These are phyloP conservation scores for Euura lappo DNA, from an alignment of 1,140 invertebrate species.

Conservation along the genomic window DNA sequence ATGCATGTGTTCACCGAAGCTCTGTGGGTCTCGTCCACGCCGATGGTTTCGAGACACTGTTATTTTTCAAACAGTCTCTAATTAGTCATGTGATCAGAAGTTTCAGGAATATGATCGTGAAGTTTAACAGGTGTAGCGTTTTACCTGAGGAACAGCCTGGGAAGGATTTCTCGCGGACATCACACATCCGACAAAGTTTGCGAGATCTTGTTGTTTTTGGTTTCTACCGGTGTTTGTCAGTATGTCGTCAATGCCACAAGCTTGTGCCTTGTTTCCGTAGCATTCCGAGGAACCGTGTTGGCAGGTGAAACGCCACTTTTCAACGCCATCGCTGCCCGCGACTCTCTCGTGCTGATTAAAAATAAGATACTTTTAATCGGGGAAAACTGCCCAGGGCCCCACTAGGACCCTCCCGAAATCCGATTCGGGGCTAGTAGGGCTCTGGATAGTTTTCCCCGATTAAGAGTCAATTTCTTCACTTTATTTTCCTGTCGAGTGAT, in stretches of 20 bases:
- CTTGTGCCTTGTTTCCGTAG: constrained; percentile 69
- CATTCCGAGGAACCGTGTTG: constrained; percentile 74
- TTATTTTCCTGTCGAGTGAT: no score
- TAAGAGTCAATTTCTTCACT: no score
- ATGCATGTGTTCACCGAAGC: background rate
- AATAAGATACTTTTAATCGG: constrained; percentile 16
- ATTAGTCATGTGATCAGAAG: background rate
- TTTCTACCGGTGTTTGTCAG: constrained; percentile 41
- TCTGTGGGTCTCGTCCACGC: background rate
- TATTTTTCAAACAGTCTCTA: background rate
- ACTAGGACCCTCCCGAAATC: no score
- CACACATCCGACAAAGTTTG: constrained; percentile 63
- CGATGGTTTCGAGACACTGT: constrained; percentile 25
- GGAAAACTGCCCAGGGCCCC: no score
- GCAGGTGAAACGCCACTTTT: constrained; percentile 63
- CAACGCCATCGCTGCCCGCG: constrained; percentile 38
- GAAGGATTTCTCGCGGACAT: constrained; percentile 56
- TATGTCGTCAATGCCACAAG: constrained; percentile 64
- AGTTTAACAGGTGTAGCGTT: background rate
- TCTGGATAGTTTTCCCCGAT: no score
- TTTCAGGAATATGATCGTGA: background rate
- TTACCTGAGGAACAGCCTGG: constrained; percentile 41
- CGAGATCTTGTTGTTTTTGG: constrained; percentile 48
- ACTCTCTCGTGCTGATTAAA: constrained; percentile 41
- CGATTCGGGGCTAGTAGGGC: no score